Conservation (phyloP, 2,888 invertebrate species). For the Diaphora mendica region DNA sequence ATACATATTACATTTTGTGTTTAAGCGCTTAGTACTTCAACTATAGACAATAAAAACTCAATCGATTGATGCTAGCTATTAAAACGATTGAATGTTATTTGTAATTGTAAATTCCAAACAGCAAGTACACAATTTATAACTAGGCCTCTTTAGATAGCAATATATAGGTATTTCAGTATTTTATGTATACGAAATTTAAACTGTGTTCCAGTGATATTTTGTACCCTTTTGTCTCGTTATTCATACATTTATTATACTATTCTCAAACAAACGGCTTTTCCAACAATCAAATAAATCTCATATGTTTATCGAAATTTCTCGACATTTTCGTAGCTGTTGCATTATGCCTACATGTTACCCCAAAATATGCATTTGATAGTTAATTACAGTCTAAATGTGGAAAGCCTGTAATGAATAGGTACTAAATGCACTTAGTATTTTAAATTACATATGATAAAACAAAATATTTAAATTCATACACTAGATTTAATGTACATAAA, state of each 20-base stretch:
- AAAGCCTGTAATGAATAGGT: background rate
- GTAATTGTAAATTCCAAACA: background rate
- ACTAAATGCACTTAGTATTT: background rate
- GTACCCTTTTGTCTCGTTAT: background rate
- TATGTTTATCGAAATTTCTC: background rate
- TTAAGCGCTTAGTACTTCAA: background rate
- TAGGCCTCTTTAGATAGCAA: background rate
- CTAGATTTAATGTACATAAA: conserved; percentile 14
- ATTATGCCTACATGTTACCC: background rate
- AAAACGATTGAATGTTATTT: background rate
- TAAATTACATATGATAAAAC: too few species aligned
- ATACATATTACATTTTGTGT: background rate
- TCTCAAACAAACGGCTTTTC: background rate
- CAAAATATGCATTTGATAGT: background rate
- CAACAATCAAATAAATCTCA: background rate
- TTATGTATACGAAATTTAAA: background rate
- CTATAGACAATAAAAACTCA: background rate
- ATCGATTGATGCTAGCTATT: background rate
- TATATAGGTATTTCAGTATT: background rate
- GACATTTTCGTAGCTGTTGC: background rate
- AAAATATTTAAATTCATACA: background rate
- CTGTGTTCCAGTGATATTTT: background rate
- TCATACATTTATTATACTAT: background rate
- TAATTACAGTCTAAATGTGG: background rate
- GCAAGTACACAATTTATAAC: background rate